A percentile compares a stretch with the other conserved stretches of the same genome.
Conservation (phyloP, 23 tunicate species). For the Ciona savignyi region DNA sequence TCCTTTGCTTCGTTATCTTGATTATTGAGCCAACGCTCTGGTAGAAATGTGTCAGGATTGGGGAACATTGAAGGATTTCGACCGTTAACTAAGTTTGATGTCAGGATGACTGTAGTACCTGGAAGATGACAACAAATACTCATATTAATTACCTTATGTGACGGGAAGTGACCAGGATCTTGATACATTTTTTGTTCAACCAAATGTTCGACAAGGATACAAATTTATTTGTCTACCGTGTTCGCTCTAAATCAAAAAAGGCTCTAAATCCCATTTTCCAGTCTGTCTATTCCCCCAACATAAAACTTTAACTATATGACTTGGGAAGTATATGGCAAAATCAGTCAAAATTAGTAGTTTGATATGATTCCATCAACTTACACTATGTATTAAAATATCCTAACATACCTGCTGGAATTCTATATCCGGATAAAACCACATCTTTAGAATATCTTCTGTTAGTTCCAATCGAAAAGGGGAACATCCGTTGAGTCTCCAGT, state of each 20-base stretch:
- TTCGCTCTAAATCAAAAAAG: background rate
- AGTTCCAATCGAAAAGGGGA: conserved; percentile 34
- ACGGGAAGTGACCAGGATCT: no score
- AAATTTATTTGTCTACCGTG: no score
- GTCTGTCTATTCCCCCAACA: background rate
- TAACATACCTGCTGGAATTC: conserved; percentile 43
- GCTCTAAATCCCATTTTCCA: background rate
- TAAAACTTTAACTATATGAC: background rate
- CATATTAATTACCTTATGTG: no score
- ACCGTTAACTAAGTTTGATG: conserved; percentile 34
- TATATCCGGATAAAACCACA: conserved; percentile 59
- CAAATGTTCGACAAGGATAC: no score
- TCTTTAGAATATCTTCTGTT: conserved; percentile 44
- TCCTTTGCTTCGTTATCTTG: background rate
- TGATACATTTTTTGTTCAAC: no score
- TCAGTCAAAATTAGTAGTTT: no score
- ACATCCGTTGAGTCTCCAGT: conserved; percentile 49
- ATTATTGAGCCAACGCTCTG: conserved; percentile 23
- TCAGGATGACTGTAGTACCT: conserved; percentile 29
- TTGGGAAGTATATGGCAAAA: no score
- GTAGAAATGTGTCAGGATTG: conserved; percentile 23
- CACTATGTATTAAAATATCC: no score
- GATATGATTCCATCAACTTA: no score
- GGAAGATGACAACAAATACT: no score
- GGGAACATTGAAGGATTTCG: conserved; percentile 18